A percentile compares a stretch with the other conserved stretches of the same genome.
phyloP scores from a whole-genome alignment of 2,888 invertebrate species.

The Geotrupes spiniger region DNA sequence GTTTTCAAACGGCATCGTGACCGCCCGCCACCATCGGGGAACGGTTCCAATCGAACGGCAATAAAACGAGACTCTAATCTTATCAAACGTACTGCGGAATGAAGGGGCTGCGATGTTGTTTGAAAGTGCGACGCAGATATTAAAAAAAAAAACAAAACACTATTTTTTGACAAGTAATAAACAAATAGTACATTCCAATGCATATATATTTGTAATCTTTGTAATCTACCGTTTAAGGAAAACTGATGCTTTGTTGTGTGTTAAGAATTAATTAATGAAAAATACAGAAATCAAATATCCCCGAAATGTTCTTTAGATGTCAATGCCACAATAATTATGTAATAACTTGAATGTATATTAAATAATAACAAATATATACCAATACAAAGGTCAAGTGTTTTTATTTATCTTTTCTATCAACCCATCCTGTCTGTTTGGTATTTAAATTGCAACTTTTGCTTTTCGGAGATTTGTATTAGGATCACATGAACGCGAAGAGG shows the following conservation, averaged over 20 bases:
- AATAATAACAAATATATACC: constrained; percentile 37
- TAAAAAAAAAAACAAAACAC: constrained; percentile 36
- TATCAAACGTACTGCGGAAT: too few species aligned
- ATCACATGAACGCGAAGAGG: too few species aligned
- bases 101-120: not conserved
- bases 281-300: constrained; percentile 25
- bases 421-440: too few species aligned
- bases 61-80: too few species aligned
- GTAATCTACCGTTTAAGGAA: constrained; percentile 20
- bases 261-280: constrained; percentile 32
- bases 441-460: too few species aligned
- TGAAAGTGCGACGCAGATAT: not conserved
- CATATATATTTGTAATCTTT: constrained; percentile 41
- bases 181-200: constrained; percentile 42
- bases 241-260: constrained; percentile 47
- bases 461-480: too few species aligned
- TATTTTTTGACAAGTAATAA: constrained; percentile 48
- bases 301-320: constrained; percentile 48
- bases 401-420: constrained; percentile 1
- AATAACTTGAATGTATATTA: constrained; percentile 51
- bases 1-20: constrained; percentile 11
- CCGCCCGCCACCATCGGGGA: not conserved
- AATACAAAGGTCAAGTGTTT: constrained; percentile 5
- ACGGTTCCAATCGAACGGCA: constrained; percentile 1
- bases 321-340: constrained; percentile 50